Base-by-base conservation (phyloP, 1,140 invertebrate species). In the Drosophila gunungcola region DNA sequence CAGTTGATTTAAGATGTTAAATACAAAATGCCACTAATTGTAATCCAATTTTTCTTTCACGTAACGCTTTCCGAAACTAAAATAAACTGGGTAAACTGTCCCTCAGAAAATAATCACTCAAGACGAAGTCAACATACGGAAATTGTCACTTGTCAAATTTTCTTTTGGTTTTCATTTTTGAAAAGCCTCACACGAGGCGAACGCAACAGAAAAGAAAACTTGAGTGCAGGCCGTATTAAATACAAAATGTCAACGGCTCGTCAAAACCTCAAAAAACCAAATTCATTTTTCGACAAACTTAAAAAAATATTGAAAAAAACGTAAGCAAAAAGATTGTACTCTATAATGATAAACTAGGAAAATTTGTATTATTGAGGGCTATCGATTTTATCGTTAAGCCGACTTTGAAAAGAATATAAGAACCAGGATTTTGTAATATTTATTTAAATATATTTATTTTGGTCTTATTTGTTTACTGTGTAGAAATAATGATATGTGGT, bases 121-220 rank as follows among this genome's bases (percentile, higher is more conserved):
- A 73, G 36, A 13, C 38, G 38, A 56, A 58, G 62, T 68, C 74
- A 69, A 83, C 83, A 88, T 77, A 88, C 80, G 83, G 79, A 89
- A 86, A 88, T 86, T 86, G 83, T 86, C 83, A 86, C 65, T 63
- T 89, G 83, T 86, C 83, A 86, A 88, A 89, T 89, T 69, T 77
- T 68, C 72, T 41, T 57, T 65, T 7, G 62, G 27, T 45, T 67
- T 72, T 72, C 43, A 70, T 69, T 56, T 70, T 34, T 36, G 64
- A 70, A 42, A 51, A 56, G 67, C 42, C 64, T 64, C 45, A 67
- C 63, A 64, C 64, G 45, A 68, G 64, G 38, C 27, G 9, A 61
- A 61, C 13, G 39, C 45, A 16, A 45, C 61, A 56, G 48, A 54
- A 63, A 63, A 55, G 13, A 68, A 56, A 25, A 70, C 67, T 21